Conservation (phyloP, 2,797 vertebrate species). For the Mustela erminea region DNA sequence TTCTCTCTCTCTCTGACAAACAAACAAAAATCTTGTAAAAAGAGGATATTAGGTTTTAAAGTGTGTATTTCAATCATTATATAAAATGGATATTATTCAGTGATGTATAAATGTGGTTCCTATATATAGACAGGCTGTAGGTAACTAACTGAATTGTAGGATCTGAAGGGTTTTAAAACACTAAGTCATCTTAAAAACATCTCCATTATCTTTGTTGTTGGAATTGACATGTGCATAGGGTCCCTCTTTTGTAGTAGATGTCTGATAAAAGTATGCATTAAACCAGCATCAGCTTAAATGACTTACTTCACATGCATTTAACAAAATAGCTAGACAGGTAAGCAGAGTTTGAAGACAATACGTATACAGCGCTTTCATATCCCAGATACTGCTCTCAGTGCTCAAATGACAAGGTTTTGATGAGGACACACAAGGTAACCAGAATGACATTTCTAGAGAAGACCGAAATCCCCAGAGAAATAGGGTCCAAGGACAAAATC, state of each 20-base stretch:
- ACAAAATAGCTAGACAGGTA: background rate
- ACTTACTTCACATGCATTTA: background rate
- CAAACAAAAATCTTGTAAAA: background rate
- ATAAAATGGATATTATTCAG: background rate
- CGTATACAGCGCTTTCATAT: background rate
- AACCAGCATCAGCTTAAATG: background rate
- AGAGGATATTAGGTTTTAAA: slow-evolving; percentile 31
- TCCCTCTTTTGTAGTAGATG: background rate
- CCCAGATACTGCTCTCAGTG: background rate
- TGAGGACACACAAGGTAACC: background rate
- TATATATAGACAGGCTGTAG: background rate
- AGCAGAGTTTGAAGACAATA: background rate
- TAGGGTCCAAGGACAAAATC: background rate
- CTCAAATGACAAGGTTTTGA: background rate
- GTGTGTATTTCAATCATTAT: background rate
- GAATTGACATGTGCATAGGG: background rate
- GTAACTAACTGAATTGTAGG: background rate
- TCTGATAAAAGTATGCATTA: background rate
- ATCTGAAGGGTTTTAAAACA: background rate
- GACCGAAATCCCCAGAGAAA: background rate
- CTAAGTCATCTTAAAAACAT: background rate
- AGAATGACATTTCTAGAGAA: background rate
- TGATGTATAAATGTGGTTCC: background rate
- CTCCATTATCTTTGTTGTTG: background rate
- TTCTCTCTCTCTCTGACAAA: background rate